A percentile compares a stretch with the other conserved stretches of the same genome.
These are phyloP conservation scores for Caenorhabditis sulstoni DNA, from an alignment of 2,888 invertebrate genomes.

Conservation along the genomic window DNA sequence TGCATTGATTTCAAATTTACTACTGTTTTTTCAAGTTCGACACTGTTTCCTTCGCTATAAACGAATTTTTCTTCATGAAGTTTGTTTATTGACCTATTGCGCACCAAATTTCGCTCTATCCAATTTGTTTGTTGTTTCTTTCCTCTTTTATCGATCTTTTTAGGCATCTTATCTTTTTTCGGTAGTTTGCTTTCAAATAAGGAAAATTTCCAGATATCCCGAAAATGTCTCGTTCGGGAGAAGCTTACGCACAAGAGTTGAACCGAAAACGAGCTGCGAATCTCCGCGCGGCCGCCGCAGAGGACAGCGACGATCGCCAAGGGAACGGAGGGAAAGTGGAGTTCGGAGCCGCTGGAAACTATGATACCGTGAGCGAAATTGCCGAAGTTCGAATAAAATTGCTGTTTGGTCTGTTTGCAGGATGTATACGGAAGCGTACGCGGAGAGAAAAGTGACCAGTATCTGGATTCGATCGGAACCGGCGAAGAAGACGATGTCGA, in stretches of 20 bases:
- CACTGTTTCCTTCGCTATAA: background rate
- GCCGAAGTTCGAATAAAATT: background rate
- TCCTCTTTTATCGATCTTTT: conserved; percentile 2
- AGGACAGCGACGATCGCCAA: conserved; percentile 80
- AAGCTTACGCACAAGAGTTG: conserved; percentile 60
- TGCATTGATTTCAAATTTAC: conserved; percentile 8
- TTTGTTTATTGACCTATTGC: background rate
- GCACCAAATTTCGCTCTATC: background rate
- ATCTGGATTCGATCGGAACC: conserved; percentile 95
- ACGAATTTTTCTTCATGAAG: background rate
- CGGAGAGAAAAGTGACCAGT: conserved; percentile 88
- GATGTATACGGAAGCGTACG: conserved; percentile 90
- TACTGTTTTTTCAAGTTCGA: background rate
- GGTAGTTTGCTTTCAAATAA: background rate
- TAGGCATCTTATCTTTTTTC: background rate
- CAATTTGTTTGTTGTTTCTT: background rate
- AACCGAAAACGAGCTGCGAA: conserved; percentile 56
- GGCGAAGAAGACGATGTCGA: conserved; percentile 91
- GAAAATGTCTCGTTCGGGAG: conserved; percentile 57
- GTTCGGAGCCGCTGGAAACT: conserved; percentile 89
- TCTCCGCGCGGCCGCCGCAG: conserved; percentile 83
- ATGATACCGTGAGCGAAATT: conserved; percentile 85
- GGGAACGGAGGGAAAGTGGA: conserved; percentile 84
- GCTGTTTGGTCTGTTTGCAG: conserved; percentile 34
- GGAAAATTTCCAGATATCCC: background rate